phyloP scores from a whole-genome alignment of 2,797 vertebrate species.

The Pelochelys cantorii region DNA sequence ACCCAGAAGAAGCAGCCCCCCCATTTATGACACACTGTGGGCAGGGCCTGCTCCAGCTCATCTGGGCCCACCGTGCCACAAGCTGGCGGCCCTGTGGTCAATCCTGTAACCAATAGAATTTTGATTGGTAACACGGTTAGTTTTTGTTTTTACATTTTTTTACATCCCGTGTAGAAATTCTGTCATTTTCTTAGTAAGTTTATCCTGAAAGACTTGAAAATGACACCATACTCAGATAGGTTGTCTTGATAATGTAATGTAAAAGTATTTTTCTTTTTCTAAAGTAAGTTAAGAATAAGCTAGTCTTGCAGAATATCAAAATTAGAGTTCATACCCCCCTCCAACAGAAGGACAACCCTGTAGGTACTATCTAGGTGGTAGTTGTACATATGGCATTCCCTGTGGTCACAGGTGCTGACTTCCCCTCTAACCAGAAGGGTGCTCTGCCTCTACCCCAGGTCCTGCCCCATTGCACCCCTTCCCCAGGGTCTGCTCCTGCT shows the following conservation, averaged over 20 bases:
- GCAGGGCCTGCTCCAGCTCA: too few species aligned
- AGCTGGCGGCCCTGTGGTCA: too few species aligned
- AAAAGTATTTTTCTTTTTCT: neutral
- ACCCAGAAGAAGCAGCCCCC: too few species aligned
- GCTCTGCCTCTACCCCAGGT: too few species aligned
- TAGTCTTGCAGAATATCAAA: neutral
- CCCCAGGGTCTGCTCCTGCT: too few species aligned
- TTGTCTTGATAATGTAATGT: neutral
- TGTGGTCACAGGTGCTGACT: neutral
- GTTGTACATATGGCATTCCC: neutral
- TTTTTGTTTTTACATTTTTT: too few species aligned
- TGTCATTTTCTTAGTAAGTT: neutral
- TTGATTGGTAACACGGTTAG: too few species aligned
- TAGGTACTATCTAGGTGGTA: neutral
- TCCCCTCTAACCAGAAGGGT: too few species aligned
- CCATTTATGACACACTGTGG: too few species aligned
- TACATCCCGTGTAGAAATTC: neutral
- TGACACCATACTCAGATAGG: neutral
- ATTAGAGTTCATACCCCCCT: neutral
- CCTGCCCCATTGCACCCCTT: too few species aligned
- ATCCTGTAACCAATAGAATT: too few species aligned
- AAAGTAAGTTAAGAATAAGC: neutral
- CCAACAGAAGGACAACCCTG: neutral
- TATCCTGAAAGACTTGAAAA: neutral
- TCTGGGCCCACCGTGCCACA: too few species aligned